Percentiles rank a stretch among this genome's conserved stretches.
These are phyloP conservation scores for Arenaria interpres DNA, from an alignment of 2,113 vertebrate species.

Conservation along the genomic window DNA sequence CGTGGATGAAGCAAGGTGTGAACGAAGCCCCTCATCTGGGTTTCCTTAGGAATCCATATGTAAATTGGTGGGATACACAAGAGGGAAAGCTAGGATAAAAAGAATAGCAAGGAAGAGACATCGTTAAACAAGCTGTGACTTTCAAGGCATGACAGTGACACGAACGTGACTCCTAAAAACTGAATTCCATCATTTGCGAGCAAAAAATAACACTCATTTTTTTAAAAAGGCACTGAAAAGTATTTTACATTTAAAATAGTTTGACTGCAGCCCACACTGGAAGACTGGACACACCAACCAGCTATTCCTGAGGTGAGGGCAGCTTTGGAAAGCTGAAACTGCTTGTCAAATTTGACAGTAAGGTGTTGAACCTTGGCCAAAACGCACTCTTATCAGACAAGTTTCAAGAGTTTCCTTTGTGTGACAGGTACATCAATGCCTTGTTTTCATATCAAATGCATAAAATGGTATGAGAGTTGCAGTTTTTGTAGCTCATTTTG, in stretches of 20 bases:
- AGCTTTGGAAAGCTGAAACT: not conserved
- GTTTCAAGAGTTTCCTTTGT: not conserved
- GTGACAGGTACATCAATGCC: not conserved
- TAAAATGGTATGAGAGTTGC: not conserved
- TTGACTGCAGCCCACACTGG: not conserved
- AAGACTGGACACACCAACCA: not conserved
- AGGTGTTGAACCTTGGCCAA: not conserved
- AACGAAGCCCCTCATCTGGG: rapidly evolving
- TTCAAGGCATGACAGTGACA: not conserved
- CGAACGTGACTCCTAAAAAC: not conserved
- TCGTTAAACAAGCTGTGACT: not conserved
- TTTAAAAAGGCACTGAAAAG: not conserved
- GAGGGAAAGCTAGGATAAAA: not conserved
- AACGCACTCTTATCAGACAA: not conserved
- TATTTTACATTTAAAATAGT: not conserved
- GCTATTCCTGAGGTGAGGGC: not conserved
- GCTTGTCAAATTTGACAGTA: not conserved
- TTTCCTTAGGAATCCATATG: not conserved
- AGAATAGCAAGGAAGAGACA: not conserved
- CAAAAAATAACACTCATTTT: not conserved
- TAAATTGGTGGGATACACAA: not conserved
- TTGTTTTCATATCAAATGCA: not conserved
- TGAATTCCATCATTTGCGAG: not conserved
- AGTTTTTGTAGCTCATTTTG: not conserved
- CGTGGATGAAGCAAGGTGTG: not conserved